A percentile compares a stretch with the other conserved stretches of the same genome.
phyloP scores from a whole-genome alignment of 1,140 invertebrate genomes.

The Dermatophagoides farinae region DNA sequence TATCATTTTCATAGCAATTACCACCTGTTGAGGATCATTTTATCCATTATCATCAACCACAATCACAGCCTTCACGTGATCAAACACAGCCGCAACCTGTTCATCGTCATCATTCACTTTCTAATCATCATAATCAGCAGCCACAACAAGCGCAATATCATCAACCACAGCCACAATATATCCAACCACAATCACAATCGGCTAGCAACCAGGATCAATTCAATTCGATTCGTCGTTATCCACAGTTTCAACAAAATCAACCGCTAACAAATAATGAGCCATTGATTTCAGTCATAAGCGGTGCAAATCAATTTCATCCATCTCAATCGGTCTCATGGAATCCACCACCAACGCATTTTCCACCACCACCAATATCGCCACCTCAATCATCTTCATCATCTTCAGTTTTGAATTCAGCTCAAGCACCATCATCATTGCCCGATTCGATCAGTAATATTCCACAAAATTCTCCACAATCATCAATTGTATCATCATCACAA shows the following conservation, averaged over 20 bases:
- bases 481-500: not conserved
- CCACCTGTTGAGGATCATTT: not conserved
- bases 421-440: not conserved
- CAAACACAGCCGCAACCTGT: not conserved
- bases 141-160: not conserved
- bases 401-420: not conserved
- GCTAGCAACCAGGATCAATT: not conserved
- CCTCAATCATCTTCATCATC: not conserved
- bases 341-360: constrained; percentile 13
- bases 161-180: not conserved
- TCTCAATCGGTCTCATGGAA: constrained; percentile 12
- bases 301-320: not conserved
- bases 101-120: not conserved
- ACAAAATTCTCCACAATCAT: not conserved
- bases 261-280: not conserved
- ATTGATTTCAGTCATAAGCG: constrained; percentile 12
- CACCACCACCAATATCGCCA: not conserved
- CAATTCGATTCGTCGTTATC: constrained; percentile 10
- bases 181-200: not conserved
- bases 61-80: not conserved
- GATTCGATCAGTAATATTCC: not conserved
- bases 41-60: not conserved
- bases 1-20: not conserved
- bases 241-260: constrained; percentile 4
- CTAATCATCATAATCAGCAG: not conserved